Evolutionary conservation across 2,797 vertebrate genomes (phyloP).

Genomic region (Vireo griseus): DNA sequence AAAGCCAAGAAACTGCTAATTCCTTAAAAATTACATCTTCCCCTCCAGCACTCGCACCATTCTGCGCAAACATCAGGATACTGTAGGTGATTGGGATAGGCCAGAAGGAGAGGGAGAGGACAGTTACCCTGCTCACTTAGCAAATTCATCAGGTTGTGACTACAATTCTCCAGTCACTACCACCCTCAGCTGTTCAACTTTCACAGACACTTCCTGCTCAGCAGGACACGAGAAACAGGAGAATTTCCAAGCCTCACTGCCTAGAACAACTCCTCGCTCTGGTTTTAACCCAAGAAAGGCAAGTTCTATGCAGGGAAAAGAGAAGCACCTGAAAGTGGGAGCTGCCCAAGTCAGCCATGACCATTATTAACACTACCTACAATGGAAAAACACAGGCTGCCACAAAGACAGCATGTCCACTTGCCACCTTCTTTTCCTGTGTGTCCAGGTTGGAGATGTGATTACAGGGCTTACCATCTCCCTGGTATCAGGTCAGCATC

Average conservation of each 20-base stretch:
- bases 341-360: background rate
- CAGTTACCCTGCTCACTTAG: background rate
- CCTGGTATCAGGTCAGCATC: background rate
- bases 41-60: background rate
- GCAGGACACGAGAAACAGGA: background rate
- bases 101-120: background rate
- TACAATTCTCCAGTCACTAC: background rate
- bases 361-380: background rate
- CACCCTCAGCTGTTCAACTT: background rate
- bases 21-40: background rate
- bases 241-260: background rate
- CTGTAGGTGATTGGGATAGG: fast-evolving
- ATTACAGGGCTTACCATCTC: background rate
- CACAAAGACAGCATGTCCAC: background rate
- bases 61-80: background rate
- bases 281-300: background rate
- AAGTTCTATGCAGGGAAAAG: background rate
- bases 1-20: background rate
- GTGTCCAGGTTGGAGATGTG: background rate
- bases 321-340: background rate
- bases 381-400: background rate
- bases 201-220: background rate
- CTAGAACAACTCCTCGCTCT: background rate
- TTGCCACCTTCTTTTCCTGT: background rate
- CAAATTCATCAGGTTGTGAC: background rate